These are phyloP conservation scores for Drosophila paranaensis DNA, from an alignment of 2,888 invertebrate species.

Conservation along the genomic window DNA sequence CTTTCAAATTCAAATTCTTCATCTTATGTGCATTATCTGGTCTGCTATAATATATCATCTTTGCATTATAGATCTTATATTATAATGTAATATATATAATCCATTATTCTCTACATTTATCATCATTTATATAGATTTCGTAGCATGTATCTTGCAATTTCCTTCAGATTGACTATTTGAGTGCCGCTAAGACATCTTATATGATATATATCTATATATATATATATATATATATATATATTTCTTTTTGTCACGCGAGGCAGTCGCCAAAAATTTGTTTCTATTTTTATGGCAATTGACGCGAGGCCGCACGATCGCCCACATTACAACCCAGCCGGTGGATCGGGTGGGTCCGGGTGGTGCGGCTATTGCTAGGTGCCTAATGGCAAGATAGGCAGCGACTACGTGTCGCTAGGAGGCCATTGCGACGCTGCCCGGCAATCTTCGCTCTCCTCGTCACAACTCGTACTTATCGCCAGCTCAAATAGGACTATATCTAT, in stretches of 20 bases:
- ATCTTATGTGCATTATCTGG: neutral
- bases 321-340: conserved; percentile 44
- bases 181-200: conserved; percentile 21
- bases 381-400: conserved; percentile 34
- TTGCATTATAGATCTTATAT: neutral
- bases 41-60: neutral
- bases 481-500: neutral
- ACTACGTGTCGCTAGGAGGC: conserved; percentile 43
- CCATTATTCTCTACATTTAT: neutral
- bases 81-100: no score
- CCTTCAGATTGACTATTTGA: conserved; percentile 1
- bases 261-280: conserved; percentile 54
- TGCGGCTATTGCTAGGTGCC: neutral
- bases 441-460: neutral
- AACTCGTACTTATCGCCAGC: neutral
- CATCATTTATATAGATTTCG: neutral
- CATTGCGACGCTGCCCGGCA: neutral
- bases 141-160: neutral
- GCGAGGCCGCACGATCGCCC: conserved; percentile 65
- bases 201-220: conserved; percentile 3
- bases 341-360: neutral
- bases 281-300: conserved; percentile 73
- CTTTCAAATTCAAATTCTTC: neutral
- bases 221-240: conserved; percentile 8
- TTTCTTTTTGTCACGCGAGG: conserved; percentile 24